These are phyloP conservation scores for Oconnorella tubifera DNA, from an alignment of 2,888 invertebrate species.

Conservation along the genomic window DNA sequence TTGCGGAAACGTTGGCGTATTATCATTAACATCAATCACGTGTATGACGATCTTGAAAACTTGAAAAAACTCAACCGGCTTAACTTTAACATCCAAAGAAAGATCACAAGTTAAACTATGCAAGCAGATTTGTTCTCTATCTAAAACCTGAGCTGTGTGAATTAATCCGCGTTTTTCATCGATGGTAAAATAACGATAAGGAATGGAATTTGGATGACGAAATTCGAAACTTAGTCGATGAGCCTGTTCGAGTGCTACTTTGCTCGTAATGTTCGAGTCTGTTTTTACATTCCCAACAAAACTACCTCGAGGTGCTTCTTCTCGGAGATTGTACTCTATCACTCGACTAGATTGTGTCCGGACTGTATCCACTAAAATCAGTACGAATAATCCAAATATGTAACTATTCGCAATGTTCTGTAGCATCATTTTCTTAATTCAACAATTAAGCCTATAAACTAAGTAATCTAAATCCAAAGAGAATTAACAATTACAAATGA, in stretches of 20 bases:
- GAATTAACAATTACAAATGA: too few species aligned
- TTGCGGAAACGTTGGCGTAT: slow-evolving; percentile 79
- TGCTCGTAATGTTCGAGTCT: slow-evolving; percentile 16
- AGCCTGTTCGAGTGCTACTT: slow-evolving; percentile 3
- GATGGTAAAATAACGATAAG: slow-evolving; percentile 64
- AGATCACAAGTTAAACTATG: slow-evolving; percentile 14
- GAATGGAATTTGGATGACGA: slow-evolving; percentile 7
- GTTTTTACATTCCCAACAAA: slow-evolving; percentile 19
- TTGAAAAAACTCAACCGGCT: slow-evolving; percentile 2
- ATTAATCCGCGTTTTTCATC: slow-evolving; percentile 86
- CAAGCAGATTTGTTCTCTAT: slow-evolving; percentile 71
- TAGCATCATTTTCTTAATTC: too few species aligned
- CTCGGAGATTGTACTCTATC: slow-evolving; percentile 11
- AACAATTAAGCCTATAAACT: too few species aligned
- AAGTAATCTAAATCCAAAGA: too few species aligned
- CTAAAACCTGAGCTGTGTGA: slow-evolving; percentile 68
- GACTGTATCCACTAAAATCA: too few species aligned
- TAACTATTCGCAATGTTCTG: too few species aligned
- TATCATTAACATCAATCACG: slow-evolving; percentile 90
- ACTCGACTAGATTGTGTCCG: too few species aligned
- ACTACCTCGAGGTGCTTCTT: slow-evolving; percentile 18
- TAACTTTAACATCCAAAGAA: slow-evolving; percentile 16
- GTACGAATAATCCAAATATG: too few species aligned
- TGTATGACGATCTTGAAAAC: slow-evolving; percentile 32
- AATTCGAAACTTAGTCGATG: slow-evolving; percentile 13